Evolutionary conservation across 2,797 vertebrate species (phyloP), one percentile per base, ranked within the genome.

Genomic region (Platyrinchus mystaceus): DNA sequence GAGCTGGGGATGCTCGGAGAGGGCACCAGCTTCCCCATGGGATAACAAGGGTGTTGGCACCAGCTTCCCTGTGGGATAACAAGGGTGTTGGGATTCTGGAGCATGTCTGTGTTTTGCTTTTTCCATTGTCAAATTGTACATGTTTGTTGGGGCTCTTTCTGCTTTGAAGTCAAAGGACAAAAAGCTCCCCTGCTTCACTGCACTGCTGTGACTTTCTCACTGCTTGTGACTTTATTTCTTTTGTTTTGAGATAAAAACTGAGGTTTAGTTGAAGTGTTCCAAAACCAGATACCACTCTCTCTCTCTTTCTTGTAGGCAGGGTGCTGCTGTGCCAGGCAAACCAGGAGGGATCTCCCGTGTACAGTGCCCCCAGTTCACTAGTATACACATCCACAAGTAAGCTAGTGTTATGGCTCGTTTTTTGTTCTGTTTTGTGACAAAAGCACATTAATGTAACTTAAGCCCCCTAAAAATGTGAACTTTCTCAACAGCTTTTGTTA

Each of bases 361-460:
- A 98, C 97, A 98, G 97, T 97, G 97, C 97, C 97, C 98, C 98
- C 98, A 98, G 98, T 97, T 98, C 98, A 97, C 98, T 98, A 98
- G 98, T 98, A 98, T 98, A 98, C 97, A 98, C 98, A 94, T 98
- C 98, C 88, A 98, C 98, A 98, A 98, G 98, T 98, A 98, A 98
- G 98, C 97, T 96, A 79, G 96, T 94, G 77, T 73, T 81, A 84
- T 3, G 73, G 96, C 97, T 96, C 91, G 74, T 71, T 84, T 96
- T 91, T 92, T 96, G 74, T 93, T 97, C 82, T 96, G 89, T 97
- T 97, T 96, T 96, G 94, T 98, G 97, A 90, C 93, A 62, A 96
- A 96, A 96, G 64, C 79, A 84, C 90, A 47, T 92, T 47, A 81
- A 69, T 94, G 93, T 95, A 44, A 91, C 94, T 95, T 78, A 60